These are phyloP conservation scores for Agrilus biguttatus DNA, from an alignment of 2,888 invertebrate species.

Conservation along the genomic window DNA sequence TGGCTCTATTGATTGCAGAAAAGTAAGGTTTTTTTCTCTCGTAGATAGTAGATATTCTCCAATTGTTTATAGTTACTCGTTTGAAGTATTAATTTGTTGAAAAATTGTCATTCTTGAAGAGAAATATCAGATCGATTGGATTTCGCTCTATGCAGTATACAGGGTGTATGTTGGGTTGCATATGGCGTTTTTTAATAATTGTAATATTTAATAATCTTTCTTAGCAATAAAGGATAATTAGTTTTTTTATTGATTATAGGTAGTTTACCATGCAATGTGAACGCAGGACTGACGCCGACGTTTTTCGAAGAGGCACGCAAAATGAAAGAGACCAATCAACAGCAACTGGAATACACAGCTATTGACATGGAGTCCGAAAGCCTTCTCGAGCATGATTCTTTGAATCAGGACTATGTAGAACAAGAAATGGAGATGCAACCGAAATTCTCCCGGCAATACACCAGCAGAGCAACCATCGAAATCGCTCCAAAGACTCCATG, in stretches of 20 bases:
- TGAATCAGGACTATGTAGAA: slow-evolving; percentile 20
- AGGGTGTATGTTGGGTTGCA: background rate
- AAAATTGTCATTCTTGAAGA: no score
- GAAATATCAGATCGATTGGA: no score
- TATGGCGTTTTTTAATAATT: no score
- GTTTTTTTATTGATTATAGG: slow-evolving; percentile 16
- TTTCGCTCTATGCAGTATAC: background rate
- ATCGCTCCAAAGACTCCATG: background rate
- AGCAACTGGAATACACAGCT: slow-evolving; percentile 16
- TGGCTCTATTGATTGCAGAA: no score
- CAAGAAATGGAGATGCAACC: slow-evolving; percentile 5
- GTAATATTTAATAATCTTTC: no score
- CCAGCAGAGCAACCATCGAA: background rate
- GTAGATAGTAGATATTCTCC: no score
- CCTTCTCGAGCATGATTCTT: slow-evolving; percentile 23
- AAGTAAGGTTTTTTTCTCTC: no score
- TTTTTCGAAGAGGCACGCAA: slow-evolving; percentile 25
- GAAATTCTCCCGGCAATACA: slow-evolving; percentile 1
- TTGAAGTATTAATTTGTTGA: no score
- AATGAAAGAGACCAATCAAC: slow-evolving; percentile 13
- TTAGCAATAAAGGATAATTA: slow-evolving; percentile 1
- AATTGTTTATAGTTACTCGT: no score
- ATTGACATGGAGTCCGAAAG: slow-evolving; percentile 24
- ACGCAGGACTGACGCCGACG: slow-evolving; percentile 19
- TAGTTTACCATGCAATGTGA: slow-evolving; percentile 30